Percentiles rank a stretch among this genome's conserved stretches.
Conservation (phyloP, 2,797 vertebrate species). For the Lycodopsis pacificus region DNA sequence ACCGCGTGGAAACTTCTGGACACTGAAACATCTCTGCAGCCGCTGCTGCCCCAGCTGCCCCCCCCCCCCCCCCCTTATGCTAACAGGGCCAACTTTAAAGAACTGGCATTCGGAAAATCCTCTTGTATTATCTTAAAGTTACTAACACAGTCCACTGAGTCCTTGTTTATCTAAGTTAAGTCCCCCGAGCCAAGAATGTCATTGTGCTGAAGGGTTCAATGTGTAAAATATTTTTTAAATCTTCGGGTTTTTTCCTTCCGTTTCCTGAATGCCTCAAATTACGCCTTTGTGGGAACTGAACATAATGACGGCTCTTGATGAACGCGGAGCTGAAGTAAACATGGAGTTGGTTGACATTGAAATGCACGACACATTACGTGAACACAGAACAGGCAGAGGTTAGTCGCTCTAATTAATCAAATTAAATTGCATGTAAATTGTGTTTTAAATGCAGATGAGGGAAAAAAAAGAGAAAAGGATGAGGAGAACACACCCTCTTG, state of each 20-base stretch:
- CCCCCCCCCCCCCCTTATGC: slow-evolving; percentile 43
- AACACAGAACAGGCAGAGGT: slow-evolving; percentile 77
- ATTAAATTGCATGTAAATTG: slow-evolving; percentile 86
- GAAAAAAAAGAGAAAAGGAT: background rate
- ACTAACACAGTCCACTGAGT: background rate
- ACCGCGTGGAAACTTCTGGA: slow-evolving; percentile 98
- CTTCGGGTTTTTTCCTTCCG: background rate
- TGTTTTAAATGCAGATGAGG: slow-evolving; percentile 76
- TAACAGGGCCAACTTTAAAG: slow-evolving; percentile 76
- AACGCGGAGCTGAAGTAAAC: slow-evolving; percentile 69
- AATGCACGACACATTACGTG: slow-evolving; percentile 77
- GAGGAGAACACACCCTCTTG: slow-evolving; percentile 47
- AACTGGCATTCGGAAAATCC: slow-evolving; percentile 47
- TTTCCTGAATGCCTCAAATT: slow-evolving; percentile 12
- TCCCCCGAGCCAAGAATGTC: slow-evolving; percentile 20
- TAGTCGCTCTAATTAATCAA: slow-evolving; percentile 83
- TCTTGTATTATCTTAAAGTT: slow-evolving; percentile 13
- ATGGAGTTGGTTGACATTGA: slow-evolving; percentile 76
- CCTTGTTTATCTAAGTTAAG: slow-evolving; percentile 36
- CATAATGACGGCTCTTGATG: slow-evolving; percentile 36
- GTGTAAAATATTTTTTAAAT: slow-evolving; percentile 32
- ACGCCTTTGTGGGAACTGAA: slow-evolving; percentile 26
- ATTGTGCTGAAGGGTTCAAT: slow-evolving; percentile 31
- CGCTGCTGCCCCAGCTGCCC: slow-evolving; percentile 45
- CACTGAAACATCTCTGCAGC: slow-evolving; percentile 92